A percentile compares a stretch with the other conserved stretches of the same genome.
phyloP scores from a whole-genome alignment of 2,888 invertebrate genomes.

The Drosophila mettleri region DNA sequence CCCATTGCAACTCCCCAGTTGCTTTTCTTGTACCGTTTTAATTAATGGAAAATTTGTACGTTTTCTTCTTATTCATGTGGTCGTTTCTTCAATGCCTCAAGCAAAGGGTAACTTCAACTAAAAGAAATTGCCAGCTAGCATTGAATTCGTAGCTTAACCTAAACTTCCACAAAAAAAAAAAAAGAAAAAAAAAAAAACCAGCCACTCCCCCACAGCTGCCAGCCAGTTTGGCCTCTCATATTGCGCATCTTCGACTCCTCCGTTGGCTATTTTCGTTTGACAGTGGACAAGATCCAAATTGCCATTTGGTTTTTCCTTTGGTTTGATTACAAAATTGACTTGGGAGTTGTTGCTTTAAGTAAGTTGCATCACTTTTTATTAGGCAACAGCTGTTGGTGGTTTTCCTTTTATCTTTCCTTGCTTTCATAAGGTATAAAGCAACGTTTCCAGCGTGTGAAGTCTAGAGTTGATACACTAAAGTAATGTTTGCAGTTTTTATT shows the following conservation, averaged over 20 bases:
- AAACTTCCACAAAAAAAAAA: not conserved
- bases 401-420: not conserved
- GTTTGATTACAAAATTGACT: conserved; percentile 59
- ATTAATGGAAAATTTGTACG: conserved; percentile 77
- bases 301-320: conserved; percentile 39
- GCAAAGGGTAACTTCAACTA: conserved; percentile 51
- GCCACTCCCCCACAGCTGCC: not conserved
- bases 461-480: too few relatives aligned
- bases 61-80: conserved; percentile 72
- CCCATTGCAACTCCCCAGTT: conserved; percentile 35
- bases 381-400: not conserved
- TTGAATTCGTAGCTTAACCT: conserved; percentile 32
- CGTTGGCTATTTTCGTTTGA: conserved; percentile 51
- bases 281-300: conserved; percentile 56
- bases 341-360: conserved; percentile 39
- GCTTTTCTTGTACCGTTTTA: conserved; percentile 71
- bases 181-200: not conserved
- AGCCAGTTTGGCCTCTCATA: conserved; percentile 27
- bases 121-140: conserved; percentile 54
- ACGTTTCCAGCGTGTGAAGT: too few relatives aligned
- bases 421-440: not conserved
- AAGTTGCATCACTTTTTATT: conserved; percentile 8
- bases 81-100: conserved; percentile 62
- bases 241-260: conserved; percentile 35
- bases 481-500: too few relatives aligned